phyloP scores from a whole-genome alignment of 2,888 invertebrate genomes.

The Drosophila tanythrix region DNA sequence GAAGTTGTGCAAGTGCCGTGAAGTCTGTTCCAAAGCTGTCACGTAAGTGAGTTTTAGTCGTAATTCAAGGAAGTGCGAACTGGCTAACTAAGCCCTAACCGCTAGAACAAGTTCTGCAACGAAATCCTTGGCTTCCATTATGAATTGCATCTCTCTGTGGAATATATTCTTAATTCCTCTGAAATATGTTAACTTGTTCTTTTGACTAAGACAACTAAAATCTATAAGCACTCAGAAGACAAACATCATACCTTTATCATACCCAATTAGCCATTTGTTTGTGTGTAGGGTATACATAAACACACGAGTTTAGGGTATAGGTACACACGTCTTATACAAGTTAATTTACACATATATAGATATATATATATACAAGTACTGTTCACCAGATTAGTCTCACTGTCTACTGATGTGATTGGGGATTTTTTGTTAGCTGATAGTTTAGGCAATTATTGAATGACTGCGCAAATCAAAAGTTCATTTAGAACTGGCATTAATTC shows the following conservation, averaged over 20 bases:
- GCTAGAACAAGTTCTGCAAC: neutral
- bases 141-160: neutral
- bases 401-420: slow-evolving; percentile 15
- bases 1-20: slow-evolving; percentile 17
- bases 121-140: neutral
- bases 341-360: neutral
- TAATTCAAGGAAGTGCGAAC: neutral
- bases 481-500: slow-evolving; percentile 25
- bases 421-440: slow-evolving; percentile 24
- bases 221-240: neutral
- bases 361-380: neutral
- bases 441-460: slow-evolving; percentile 21
- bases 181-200: neutral
- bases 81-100: neutral
- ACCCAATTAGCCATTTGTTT: neutral
- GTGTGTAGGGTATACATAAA: neutral
- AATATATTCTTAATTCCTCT: neutral
- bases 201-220: neutral
- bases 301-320: too few species aligned
- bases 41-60: slow-evolving; percentile 37
- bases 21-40: slow-evolving; percentile 14
- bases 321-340: slow-evolving; percentile 3
- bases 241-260: neutral
- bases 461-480: slow-evolving; percentile 8
- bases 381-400: slow-evolving; percentile 4